A percentile compares a stretch with the other conserved stretches of the same genome.
phyloP scores from a whole-genome alignment of 1,140 invertebrate species.

The Atopsyche davidsoni region DNA sequence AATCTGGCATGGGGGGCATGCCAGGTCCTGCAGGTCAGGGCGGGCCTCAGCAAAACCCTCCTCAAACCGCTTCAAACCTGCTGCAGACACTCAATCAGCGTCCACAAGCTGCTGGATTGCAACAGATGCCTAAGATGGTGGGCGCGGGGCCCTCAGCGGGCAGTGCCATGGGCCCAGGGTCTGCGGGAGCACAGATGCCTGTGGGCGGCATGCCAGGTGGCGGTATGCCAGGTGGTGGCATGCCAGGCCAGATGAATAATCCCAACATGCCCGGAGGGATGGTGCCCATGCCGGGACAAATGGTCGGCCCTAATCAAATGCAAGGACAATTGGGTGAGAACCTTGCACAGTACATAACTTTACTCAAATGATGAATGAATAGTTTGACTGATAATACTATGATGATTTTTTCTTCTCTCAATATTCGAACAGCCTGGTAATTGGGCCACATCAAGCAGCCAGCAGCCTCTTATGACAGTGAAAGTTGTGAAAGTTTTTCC shows the following conservation, averaged over 20 bases:
- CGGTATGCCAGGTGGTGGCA: slow-evolving; percentile 32
- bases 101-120: slow-evolving; percentile 54
- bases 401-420: too few species aligned
- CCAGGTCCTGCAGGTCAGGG: slow-evolving; percentile 47
- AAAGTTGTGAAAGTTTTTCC: too few species aligned
- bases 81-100: slow-evolving; percentile 56
- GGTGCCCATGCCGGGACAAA: slow-evolving; percentile 31
- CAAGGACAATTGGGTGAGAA: slow-evolving; percentile 39
- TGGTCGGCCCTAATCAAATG: slow-evolving; percentile 43
- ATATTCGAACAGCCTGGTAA: too few species aligned
- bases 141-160: slow-evolving; percentile 45
- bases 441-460: too few species aligned
- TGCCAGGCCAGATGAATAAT: slow-evolving; percentile 32
- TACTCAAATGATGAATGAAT: too few species aligned
- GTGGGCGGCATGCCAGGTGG: slow-evolving; percentile 43
- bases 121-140: slow-evolving; percentile 54
- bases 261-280: slow-evolving; percentile 23
- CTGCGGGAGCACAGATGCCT: slow-evolving; percentile 36
- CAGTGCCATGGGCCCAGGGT: slow-evolving; percentile 36
- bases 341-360: slow-evolving; percentile 14
- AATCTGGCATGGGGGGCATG: slow-evolving; percentile 29
- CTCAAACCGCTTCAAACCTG: slow-evolving; percentile 50
- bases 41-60: slow-evolving; percentile 38
- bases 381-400: too few species aligned
- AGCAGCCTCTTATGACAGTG: too few species aligned